Evolutionary conservation across 2,888 invertebrate genomes (phyloP).

Genomic region (Atrina japonica): DNA sequence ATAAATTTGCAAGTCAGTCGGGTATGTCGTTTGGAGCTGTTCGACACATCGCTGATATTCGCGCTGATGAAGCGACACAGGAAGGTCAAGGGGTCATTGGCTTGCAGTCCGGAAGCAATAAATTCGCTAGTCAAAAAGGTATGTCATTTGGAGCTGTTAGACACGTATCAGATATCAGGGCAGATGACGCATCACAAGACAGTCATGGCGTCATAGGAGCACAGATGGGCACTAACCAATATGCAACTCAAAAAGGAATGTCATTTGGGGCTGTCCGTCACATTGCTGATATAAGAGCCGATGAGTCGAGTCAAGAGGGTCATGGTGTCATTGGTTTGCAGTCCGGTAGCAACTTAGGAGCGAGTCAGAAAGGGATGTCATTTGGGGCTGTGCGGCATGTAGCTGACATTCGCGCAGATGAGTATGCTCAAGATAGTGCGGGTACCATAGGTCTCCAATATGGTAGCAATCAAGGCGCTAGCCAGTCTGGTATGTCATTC

Average conservation of each 20-base stretch:
- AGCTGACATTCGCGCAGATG: slow-evolving; percentile 73
- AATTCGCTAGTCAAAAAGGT: slow-evolving; percentile 76
- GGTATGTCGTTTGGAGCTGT: slow-evolving; percentile 79
- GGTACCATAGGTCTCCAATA: slow-evolving; percentile 75
- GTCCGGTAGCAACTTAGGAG: slow-evolving; percentile 77
- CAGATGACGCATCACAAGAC: slow-evolving; percentile 62
- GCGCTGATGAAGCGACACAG: slow-evolving; percentile 72
- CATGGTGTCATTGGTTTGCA: slow-evolving; percentile 73
- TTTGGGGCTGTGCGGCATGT: slow-evolving; percentile 73
- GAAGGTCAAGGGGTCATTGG: slow-evolving; percentile 73
- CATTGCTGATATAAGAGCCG: slow-evolving; percentile 65
- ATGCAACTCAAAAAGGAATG: slow-evolving; percentile 77
- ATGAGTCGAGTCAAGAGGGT: slow-evolving; percentile 58
- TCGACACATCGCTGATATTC: slow-evolving; percentile 77
- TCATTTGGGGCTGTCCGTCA: slow-evolving; percentile 69
- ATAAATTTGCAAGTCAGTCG: slow-evolving; percentile 76
- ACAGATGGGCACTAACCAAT: slow-evolving; percentile 76
- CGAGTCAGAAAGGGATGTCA: slow-evolving; percentile 74
- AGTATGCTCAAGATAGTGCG: slow-evolving; percentile 57
- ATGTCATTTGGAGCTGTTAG: slow-evolving; percentile 73
- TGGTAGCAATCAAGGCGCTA: slow-evolving; percentile 78
- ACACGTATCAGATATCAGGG: slow-evolving; percentile 68
- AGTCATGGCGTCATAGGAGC: slow-evolving; percentile 73
- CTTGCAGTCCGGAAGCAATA: slow-evolving; percentile 78
- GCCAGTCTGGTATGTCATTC: slow-evolving; percentile 74